Base-by-base conservation (phyloP, 1,140 invertebrate genomes). In the Leptinotarsa lineolata region DNA sequence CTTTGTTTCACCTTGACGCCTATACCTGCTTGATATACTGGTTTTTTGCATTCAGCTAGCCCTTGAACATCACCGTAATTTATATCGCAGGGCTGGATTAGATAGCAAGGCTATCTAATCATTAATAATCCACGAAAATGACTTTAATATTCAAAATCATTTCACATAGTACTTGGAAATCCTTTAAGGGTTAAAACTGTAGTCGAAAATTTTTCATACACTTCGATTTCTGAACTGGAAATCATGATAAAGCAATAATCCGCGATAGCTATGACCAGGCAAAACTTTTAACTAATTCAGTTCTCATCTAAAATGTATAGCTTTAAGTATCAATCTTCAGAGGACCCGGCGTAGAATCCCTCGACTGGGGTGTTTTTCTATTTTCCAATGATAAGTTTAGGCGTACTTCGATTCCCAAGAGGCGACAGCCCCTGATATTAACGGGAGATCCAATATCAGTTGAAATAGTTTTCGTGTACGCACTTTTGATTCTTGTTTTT, bases 361-460 rank as follows among this genome's bases (percentile, higher is more conserved):
- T 46, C 59, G 54, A 15, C 15, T 16, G 46, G 66, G 66, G 65
- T 69, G 72, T 60, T 69, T 73, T 73, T 61, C 66, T 69, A 69
- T 69, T 73, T 73, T 59, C 74, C 45, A 73, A 75, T 75, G 69
- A 74, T 74, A 74, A 65, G 68, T 75, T 75, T 72, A 39, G 22
- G 58, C 18, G 48, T 45, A 75, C 60, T 72, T 30, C 65, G 45
- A 30, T 39, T 20, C 30, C 69, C 65, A 5, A 20, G 45, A 21
- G 59, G 64, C 54, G 58, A 24, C 46, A 54, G 13, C 60, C 70
- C 44, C 74, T 54, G 48, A 54, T 54, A 54, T 54, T 54, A 54
- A 54, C 48, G 48, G 48, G 44, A 66, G 61, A 67, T 69, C 63
- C 71, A 67, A 45, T 72, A 67, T 72, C 63, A 24, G 67, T 72